Conservation (phyloP, 2,113 vertebrate species). For the Barnardius zonarius region DNA sequence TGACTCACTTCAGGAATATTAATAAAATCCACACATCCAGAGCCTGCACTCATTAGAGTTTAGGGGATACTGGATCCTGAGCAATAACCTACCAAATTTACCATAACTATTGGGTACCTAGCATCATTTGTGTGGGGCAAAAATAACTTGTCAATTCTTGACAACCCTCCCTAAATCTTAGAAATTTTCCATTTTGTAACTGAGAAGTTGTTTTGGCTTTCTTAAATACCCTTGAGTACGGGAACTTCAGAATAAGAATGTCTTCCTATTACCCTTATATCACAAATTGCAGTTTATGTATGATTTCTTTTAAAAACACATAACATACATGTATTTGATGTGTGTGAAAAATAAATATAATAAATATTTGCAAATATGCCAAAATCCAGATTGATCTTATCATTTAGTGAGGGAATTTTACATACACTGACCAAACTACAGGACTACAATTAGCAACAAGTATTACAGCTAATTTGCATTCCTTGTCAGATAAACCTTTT, state of each 20-base stretch:
- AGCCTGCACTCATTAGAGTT: not conserved
- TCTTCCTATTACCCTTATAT: not conserved
- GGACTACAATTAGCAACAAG: not conserved
- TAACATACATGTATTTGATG: not conserved
- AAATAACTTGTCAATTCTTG: not conserved
- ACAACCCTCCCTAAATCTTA: not conserved
- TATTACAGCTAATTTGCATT: not conserved
- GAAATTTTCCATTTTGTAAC: not conserved
- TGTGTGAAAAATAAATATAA: not conserved
- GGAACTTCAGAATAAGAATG: not conserved
- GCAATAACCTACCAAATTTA: not conserved
- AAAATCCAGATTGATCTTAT: not conserved
- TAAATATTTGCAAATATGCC: not conserved
- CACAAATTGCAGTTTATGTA: not conserved
- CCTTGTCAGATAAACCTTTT: not conserved
- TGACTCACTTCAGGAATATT: slow-evolving; percentile 30
- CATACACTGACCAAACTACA: not conserved
- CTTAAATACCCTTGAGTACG: not conserved
- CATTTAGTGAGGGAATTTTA: not conserved
- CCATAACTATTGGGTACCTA: not conserved
- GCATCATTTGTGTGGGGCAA: not conserved
- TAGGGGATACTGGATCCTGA: not conserved
- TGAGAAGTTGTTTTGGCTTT: not conserved
- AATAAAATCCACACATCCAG: slow-evolving; percentile 18
- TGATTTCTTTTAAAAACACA: not conserved